Conservation (phyloP, 2,888 invertebrate genomes). For the Cheilosia vulpina region DNA sequence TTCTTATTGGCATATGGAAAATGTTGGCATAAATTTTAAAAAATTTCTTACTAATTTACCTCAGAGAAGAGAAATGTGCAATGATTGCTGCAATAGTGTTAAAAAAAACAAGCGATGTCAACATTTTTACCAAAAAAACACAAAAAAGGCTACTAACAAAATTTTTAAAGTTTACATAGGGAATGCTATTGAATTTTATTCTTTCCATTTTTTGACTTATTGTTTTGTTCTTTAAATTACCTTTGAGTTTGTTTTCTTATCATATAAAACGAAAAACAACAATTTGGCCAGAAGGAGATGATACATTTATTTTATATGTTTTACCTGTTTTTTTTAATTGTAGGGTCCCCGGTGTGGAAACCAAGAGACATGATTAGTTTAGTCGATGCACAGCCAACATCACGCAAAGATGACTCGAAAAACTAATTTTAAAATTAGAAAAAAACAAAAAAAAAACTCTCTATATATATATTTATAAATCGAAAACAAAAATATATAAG, state of each 20-base stretch:
- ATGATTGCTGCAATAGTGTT: slow-evolving; percentile 38
- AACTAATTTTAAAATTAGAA: slow-evolving; percentile 79
- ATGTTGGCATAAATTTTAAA: slow-evolving; percentile 82
- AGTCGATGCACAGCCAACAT: slow-evolving; percentile 85
- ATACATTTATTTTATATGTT: slow-evolving; percentile 82
- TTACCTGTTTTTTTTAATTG: slow-evolving; percentile 86
- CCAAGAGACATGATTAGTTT: slow-evolving; percentile 93
- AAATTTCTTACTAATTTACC: slow-evolving; percentile 74
- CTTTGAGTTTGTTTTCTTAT: slow-evolving; percentile 69
- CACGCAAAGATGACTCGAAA: slow-evolving; percentile 84
- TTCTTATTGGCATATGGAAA: slow-evolving; percentile 78
- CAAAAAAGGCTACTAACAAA: slow-evolving; percentile 26
- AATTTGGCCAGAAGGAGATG: slow-evolving; percentile 71
- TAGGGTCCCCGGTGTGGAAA: slow-evolving; percentile 99
- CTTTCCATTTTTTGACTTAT: slow-evolving; percentile 23
- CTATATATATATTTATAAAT: slow-evolving; percentile 74
- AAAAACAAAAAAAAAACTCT: slow-evolving; percentile 52
- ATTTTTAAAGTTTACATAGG: slow-evolving; percentile 45
- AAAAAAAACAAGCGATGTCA: slow-evolving; percentile 82
- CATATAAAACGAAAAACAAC: slow-evolving; percentile 56
- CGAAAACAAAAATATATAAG: slow-evolving; percentile 74
- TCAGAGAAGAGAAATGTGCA: slow-evolving; percentile 58
- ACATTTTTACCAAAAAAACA: slow-evolving; percentile 81
- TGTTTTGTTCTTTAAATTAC: slow-evolving; percentile 27
- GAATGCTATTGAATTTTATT: slow-evolving; percentile 59